These are phyloP conservation scores for Forbesichthys agassizii DNA, from an alignment of 2,113 vertebrate species.

Conservation along the genomic window DNA sequence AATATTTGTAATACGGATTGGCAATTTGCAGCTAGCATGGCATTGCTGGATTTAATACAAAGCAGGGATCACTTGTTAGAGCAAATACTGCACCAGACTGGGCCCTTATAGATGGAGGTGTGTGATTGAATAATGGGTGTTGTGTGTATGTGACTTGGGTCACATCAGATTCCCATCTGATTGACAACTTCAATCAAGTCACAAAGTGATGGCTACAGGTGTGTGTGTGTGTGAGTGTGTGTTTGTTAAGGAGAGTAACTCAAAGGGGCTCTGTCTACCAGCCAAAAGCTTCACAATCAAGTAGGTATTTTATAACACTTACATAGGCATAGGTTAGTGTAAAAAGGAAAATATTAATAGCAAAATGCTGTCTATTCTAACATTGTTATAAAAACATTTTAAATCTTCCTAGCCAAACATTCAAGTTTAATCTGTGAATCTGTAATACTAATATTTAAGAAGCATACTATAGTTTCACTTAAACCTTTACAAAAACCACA, in stretches of 20 bases:
- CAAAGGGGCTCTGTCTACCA: slow-evolving; percentile 14
- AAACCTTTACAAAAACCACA: background rate
- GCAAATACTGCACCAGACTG: slow-evolving; percentile 12
- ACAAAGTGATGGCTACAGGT: slow-evolving; percentile 21
- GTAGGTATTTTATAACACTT: slow-evolving; percentile 2
- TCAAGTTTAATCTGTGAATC: slow-evolving; percentile 11
- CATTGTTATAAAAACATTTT: slow-evolving; percentile 4
- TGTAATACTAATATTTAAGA: slow-evolving; percentile 13
- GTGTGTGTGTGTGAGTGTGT: slow-evolving; percentile 17
- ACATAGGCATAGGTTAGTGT: too few relatives aligned
- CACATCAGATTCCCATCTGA: slow-evolving; percentile 78
- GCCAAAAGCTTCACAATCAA: slow-evolving; percentile 4
- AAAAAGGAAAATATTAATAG: too few relatives aligned
- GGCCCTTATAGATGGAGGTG: slow-evolving; percentile 27
- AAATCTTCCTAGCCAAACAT: background rate
- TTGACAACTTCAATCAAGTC: slow-evolving; percentile 65
- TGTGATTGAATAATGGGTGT: slow-evolving; percentile 8
- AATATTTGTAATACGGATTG: slow-evolving; percentile 19
- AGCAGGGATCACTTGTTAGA: too few relatives aligned
- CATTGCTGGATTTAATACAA: background rate
- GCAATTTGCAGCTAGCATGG: too few relatives aligned
- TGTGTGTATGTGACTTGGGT: slow-evolving; percentile 60
- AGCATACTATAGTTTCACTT: background rate
- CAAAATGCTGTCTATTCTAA: too few relatives aligned
- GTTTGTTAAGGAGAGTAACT: slow-evolving; percentile 16